A percentile compares a stretch with the other conserved stretches of the same genome.
These are phyloP conservation scores for Bovichtus variegatus DNA, from an alignment of 2,797 vertebrate species.

Conservation along the genomic window DNA sequence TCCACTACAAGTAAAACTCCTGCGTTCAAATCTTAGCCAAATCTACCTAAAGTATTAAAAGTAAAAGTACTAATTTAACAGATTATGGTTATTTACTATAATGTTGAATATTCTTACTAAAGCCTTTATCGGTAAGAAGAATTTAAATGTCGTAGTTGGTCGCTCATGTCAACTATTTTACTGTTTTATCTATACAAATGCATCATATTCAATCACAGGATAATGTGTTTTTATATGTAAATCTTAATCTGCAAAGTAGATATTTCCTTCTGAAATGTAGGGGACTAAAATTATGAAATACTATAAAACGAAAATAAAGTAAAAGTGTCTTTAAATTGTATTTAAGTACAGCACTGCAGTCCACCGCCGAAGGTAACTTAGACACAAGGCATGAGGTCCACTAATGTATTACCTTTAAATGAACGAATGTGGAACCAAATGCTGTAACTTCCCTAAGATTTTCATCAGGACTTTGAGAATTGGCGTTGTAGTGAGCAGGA, in stretches of 20 bases:
- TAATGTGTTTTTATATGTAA: neutral
- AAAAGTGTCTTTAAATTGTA: too few relatives aligned
- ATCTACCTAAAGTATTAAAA: neutral
- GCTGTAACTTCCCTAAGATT: neutral
- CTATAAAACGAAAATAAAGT: neutral
- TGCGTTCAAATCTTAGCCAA: too few relatives aligned
- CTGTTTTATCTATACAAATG: neutral
- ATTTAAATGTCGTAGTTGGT: neutral
- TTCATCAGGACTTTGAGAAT: too few relatives aligned
- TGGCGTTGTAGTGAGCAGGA: neutral
- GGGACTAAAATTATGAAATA: too few relatives aligned
- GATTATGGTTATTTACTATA: neutral
- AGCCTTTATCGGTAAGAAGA: neutral
- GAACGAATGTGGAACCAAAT: neutral
- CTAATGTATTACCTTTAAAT: neutral
- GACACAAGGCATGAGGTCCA: neutral
- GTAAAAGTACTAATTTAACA: neutral
- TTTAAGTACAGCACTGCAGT: neutral
- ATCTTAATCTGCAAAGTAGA: neutral
- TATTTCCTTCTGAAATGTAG: too few relatives aligned
- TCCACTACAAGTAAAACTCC: neutral
- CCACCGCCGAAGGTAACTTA: neutral
- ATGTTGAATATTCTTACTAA: neutral
- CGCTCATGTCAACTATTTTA: neutral
- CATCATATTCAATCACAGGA: neutral